Evolutionary conservation across 2,113 vertebrate species (phyloP), one percentile per base, ranked within the genome.

Genomic region (Sprattus sprattus): DNA sequence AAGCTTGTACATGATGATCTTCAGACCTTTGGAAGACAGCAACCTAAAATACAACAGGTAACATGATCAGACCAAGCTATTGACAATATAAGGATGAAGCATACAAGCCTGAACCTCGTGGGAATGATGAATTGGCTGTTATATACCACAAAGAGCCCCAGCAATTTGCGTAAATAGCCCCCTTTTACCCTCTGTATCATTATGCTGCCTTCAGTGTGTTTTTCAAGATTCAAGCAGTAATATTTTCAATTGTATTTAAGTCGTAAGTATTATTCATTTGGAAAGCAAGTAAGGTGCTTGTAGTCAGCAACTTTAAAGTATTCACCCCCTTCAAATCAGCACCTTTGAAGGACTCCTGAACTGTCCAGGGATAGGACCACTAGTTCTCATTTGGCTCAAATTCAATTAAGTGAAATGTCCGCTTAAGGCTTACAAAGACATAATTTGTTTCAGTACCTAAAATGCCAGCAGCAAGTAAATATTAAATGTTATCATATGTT

Each of bases 201-300:
- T 67, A 67, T 71, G 64, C 32, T 32, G 25, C n/a, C 64, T 71
- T 25, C 64, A 64, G 60, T 64, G 25, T 71, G 64, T 71, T 3
- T 71, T 32, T 2, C n/a, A 28, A 25, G 1, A 71, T 71, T 71
- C 64, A 71, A 71, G 13, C 25, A 71, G 64, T 10, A 28, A 71
- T 32, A 71, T 71, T 71, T 71, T 71, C 64, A 71, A 10, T 71
- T 71, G 57, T 9, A 71, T 28, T 32, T 13, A 32, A 71, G 8
- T 71, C 11, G 25, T 25, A 71, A 71, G 64, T 71, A 71, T 71
- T 71, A 71, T 71, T 71, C 25, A 71, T 71, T 71, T 71, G 64
- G 28, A 13, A 2, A 32, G 25, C 10, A 13, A 13, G 15, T 9
- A 32, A 32, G 10, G 9, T 71, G 25, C 64, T 71, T 28, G 64